A percentile compares a stretch with the other conserved stretches of the same genome.
Conservation (phyloP, 2,113 vertebrate genomes). For the Macquaria ambigua region DNA sequence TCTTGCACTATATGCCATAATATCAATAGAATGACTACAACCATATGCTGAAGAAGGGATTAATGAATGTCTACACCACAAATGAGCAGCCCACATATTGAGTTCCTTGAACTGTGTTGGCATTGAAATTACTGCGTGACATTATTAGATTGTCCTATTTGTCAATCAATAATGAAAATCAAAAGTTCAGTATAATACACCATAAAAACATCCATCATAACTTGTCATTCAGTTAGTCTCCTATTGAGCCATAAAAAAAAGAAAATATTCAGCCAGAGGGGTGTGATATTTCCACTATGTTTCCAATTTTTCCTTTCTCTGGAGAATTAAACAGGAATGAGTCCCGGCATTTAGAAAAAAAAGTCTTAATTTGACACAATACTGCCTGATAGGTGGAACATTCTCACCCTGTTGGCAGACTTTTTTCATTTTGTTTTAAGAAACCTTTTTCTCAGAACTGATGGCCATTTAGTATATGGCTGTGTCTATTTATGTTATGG, state of each 20-base stretch:
- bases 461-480: neutral
- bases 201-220: neutral
- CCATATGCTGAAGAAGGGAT: neutral
- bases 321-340: neutral
- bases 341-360: neutral
- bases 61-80: neutral
- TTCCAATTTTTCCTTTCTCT: neutral
- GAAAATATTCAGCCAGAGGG: neutral
- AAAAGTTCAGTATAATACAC: neutral
- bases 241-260: neutral
- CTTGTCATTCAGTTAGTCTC: neutral
- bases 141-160: neutral
- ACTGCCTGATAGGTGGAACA: neutral
- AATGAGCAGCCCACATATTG: neutral
- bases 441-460: neutral
- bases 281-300: neutral
- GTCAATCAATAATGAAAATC: neutral
- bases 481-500: neutral
- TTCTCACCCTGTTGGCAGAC: neutral
- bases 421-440: neutral
- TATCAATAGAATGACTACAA: neutral
- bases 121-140: neutral
- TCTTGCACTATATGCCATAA: neutral
- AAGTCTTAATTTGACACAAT: neutral
- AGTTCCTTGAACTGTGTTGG: constrained; percentile 1